Conservation (phyloP, 2,888 invertebrate genomes). For the Autographa gamma region DNA sequence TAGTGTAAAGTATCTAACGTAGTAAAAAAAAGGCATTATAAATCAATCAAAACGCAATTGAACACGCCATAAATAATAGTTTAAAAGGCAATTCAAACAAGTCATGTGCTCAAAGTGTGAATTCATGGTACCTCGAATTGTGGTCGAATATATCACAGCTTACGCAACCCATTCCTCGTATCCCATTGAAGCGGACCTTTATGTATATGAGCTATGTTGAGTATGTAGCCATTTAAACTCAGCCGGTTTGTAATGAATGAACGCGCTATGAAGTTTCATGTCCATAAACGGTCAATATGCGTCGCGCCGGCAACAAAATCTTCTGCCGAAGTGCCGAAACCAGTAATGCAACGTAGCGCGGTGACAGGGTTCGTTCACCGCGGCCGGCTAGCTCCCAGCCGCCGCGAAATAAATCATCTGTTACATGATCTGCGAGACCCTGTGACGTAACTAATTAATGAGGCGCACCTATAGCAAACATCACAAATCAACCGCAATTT, state of each 20-base stretch:
- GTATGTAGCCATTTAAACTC: conserved; percentile 41
- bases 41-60: conserved; percentile 23
- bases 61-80: conserved; percentile 39
- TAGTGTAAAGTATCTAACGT: neutral
- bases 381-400: conserved; percentile 68
- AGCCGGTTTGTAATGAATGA: conserved; percentile 70
- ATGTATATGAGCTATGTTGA: conserved; percentile 36
- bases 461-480: conserved; percentile 62
- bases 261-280: conserved; percentile 70
- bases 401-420: conserved; percentile 80
- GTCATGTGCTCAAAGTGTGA: conserved; percentile 34
- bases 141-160: conserved; percentile 47
- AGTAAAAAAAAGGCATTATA: conserved; percentile 6
- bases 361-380: conserved; percentile 88
- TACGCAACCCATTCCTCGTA: conserved; percentile 45
- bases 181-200: conserved; percentile 52
- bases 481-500: conserved; percentile 52
- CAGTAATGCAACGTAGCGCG: conserved; percentile 76
- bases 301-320: conserved; percentile 70
- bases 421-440: conserved; percentile 67
- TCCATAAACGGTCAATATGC: conserved; percentile 80
- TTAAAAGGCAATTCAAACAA: conserved; percentile 38
- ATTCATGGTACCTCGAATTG: conserved; percentile 38
- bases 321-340: conserved; percentile 82
- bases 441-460: conserved; percentile 74